Percentiles rank a stretch among this genome's conserved stretches.
Evolutionary conservation across 2,797 vertebrate genomes (phyloP).

Genomic region (Hemitrygon akajei): DNA sequence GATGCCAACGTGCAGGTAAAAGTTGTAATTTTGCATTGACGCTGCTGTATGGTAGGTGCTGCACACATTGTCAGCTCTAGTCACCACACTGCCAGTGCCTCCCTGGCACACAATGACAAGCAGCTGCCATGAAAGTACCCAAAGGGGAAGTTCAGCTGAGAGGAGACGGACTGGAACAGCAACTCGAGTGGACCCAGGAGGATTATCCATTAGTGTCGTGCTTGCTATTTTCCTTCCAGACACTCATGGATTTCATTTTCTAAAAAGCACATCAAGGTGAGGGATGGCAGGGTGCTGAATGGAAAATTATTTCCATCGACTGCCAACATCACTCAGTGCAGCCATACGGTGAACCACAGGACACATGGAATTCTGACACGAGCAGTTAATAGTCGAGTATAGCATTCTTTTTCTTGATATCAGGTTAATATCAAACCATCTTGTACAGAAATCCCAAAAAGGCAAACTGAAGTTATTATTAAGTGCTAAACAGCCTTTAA

Average conservation of each 20-base stretch:
- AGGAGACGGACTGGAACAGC: background rate
- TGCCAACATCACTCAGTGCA: background rate
- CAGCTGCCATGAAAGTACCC: background rate
- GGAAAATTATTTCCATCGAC: conserved; percentile 3
- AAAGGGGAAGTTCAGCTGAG: background rate
- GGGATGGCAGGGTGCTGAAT: background rate
- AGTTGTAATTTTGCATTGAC: background rate
- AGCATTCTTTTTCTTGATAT: background rate
- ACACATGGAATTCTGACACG: background rate
- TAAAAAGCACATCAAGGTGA: background rate
- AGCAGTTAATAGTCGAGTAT: background rate
- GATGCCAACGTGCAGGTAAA: background rate
- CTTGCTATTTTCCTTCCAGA: conserved; percentile 26
- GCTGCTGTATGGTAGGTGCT: background rate
- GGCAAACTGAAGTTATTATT: background rate
- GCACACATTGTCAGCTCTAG: background rate
- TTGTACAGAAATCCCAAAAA: background rate
- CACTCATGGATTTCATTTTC: background rate
- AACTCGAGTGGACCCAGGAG: background rate
- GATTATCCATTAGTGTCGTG: background rate
- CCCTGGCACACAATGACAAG: background rate
- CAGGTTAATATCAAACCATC: background rate
- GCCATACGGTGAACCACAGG: background rate
- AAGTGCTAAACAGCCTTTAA: background rate
- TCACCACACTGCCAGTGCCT: no score